Conservation (phyloP, 92 coral and sea anemone species). For the Epizoanthus fatuus region DNA sequence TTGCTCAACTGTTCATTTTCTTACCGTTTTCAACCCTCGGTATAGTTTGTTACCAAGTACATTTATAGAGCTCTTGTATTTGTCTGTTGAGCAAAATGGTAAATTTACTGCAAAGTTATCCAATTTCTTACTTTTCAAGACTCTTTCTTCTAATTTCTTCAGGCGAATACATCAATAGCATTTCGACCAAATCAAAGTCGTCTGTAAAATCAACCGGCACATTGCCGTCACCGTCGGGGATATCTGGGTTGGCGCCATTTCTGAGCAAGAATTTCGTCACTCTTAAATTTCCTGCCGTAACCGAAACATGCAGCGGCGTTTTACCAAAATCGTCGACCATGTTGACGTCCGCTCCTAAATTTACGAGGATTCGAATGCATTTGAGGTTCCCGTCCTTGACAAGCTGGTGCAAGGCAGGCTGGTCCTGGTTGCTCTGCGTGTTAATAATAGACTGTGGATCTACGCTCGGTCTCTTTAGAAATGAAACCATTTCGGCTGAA, state of each 20-base stretch:
- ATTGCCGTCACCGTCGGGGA: slow-evolving; percentile 78
- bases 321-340: slow-evolving; percentile 87
- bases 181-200: slow-evolving; percentile 94
- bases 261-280: slow-evolving; percentile 87
- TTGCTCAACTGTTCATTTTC: background rate
- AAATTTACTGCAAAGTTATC: background rate
- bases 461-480: slow-evolving; percentile 97
- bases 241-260: slow-evolving; percentile 95
- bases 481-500: slow-evolving; percentile 90
- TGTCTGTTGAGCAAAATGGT: no score
- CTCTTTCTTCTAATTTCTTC: slow-evolving; percentile 66
- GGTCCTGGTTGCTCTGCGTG: slow-evolving; percentile 67
- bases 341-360: slow-evolving; percentile 97
- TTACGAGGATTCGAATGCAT: slow-evolving; percentile 93
- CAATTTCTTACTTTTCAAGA: slow-evolving; percentile 3
- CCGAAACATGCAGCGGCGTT: slow-evolving; percentile 94
- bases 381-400: slow-evolving; percentile 96
- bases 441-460: slow-evolving; percentile 91
- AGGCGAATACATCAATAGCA: slow-evolving; percentile 83
- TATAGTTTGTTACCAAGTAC: background rate
- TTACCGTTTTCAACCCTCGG: background rate
- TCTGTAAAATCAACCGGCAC: slow-evolving; percentile 95
- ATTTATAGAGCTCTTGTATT: no score
- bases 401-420: slow-evolving; percentile 93
- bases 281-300: slow-evolving; percentile 67